Evolutionary conservation across 2,113 vertebrate species (phyloP).

Genomic region (Lepisosteus osseus): DNA sequence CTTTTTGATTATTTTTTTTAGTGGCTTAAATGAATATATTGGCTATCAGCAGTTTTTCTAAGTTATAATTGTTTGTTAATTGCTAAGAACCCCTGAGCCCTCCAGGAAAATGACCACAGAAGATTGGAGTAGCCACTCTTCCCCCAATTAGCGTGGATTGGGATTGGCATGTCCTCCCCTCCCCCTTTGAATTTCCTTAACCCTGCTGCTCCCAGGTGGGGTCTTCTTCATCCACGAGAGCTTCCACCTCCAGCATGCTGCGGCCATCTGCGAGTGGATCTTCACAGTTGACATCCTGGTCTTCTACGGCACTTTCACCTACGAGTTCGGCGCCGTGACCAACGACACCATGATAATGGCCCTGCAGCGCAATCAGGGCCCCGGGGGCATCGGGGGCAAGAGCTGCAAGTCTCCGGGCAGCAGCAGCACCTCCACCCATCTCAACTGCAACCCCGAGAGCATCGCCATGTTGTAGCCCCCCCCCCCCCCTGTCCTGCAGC

Average conservation of each 20-base stretch:
- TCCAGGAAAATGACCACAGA: no score
- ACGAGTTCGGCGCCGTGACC: constrained; percentile 83
- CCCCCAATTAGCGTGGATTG: no score
- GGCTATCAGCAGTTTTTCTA: no score
- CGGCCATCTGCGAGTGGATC: constrained; percentile 87
- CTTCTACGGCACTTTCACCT: constrained; percentile 89
- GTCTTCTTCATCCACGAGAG: constrained; percentile 86
- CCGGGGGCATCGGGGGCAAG: constrained; percentile 51
- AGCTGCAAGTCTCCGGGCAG: constrained; percentile 80
- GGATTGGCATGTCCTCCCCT: not conserved
- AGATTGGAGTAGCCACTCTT: no score
- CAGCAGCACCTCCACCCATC: constrained; percentile 83
- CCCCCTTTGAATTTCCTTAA: constrained; percentile 56
- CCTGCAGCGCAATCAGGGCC: constrained; percentile 63
- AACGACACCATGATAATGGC: constrained; percentile 80
- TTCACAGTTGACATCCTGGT: constrained; percentile 86
- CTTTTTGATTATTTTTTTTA: no score
- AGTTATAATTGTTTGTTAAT: no score
- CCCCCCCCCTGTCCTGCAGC: not conserved
- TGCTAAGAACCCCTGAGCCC: no score
- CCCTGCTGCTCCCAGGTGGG: constrained; percentile 52
- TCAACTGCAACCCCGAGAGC: constrained; percentile 84
- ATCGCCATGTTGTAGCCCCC: constrained; percentile 79
- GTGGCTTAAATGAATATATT: no score
- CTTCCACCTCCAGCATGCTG: constrained; percentile 80